Base-by-base conservation (phyloP, 2,888 invertebrate species). In the Caenorhabditis sinica region DNA sequence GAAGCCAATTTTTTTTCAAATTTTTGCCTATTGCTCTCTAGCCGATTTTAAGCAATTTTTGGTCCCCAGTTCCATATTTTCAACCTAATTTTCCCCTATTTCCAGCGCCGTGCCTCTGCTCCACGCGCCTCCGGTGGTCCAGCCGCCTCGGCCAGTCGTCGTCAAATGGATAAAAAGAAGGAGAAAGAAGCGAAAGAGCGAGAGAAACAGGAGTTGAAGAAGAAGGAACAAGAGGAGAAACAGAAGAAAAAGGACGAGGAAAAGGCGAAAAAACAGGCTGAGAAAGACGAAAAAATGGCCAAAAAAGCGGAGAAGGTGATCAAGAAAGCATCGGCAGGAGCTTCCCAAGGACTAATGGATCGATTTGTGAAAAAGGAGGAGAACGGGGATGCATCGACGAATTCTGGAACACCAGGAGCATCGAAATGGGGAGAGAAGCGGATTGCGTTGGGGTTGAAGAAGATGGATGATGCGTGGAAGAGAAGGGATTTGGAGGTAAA, bases 391-490 rank as follows among this genome's bases (percentile, higher is more conserved):
- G n/a, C n/a, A 45, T 49, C 60, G 25, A 60, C 23, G 20, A 60
- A 77, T 0, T 3, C 77, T 8, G 25, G 66, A 8, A 68, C 68
- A 25, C 66, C 65, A 1, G 40, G 40, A 6, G 58, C 80, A 13
- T 58, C 63, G 9, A 72, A 77, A 68, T 73, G 74, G 82, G 61
- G 30, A 5, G 74, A 74, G n/a, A 33, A 56, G 36, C 63, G 79
- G n/a, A 36, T 71, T 0, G 80, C 61, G 6, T 8, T 36, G 4
- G 83, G 79, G 8, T 28, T 75, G n/a, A 75, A 75, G 25, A 83
- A 83, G 33, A 17, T 83, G 58, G 83, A 83, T 13, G 74, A 79
- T 0, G 81, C 84, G 33, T 84, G 84, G 84, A 84, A 75, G 23
- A 72, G 61, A 28, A 33, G 84, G n/a, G 84, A 84, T 77, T 61